phyloP scores from a whole-genome alignment of 2,888 invertebrate species.

The Autographa gamma region DNA sequence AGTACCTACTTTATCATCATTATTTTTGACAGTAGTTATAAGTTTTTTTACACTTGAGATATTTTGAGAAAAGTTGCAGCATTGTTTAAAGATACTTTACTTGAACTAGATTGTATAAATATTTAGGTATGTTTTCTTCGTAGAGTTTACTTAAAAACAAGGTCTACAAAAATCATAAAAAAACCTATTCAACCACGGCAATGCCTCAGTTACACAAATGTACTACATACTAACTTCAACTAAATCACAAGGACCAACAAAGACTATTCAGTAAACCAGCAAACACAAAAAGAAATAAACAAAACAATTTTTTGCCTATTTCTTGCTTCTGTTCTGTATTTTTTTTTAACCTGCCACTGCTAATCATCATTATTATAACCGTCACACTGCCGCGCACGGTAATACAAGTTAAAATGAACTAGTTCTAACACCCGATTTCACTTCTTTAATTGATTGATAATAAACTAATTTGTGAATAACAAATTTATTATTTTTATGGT shows the following conservation, averaged over 20 bases:
- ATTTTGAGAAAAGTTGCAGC: too few relatives aligned
- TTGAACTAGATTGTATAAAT: too few relatives aligned
- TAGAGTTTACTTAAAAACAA: too few relatives aligned
- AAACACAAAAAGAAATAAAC: not conserved
- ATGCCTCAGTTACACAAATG: too few relatives aligned
- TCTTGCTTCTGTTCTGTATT: not conserved
- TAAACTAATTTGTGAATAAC: not conserved
- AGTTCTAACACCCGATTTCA: conserved; percentile 45
- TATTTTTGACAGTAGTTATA: too few relatives aligned
- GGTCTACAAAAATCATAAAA: too few relatives aligned
- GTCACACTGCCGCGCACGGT: conserved; percentile 51
- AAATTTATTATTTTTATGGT: conserved; percentile 1
- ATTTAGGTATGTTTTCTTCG: too few relatives aligned
- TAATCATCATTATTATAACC: conserved; percentile 29
- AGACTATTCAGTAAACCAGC: not conserved
- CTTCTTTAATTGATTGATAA: conserved; percentile 15
- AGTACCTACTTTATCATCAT: too few relatives aligned
- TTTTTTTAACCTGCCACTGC: conserved; percentile 26
- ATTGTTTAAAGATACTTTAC: too few relatives aligned
- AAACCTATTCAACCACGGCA: too few relatives aligned
- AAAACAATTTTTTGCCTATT: not conserved
- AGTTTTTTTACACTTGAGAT: too few relatives aligned
- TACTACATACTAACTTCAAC: not conserved
- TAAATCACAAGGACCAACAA: not conserved
- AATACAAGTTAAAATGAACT: conserved; percentile 57